phyloP scores from a whole-genome alignment of 2,797 vertebrate species.

The Cuculus canorus region DNA sequence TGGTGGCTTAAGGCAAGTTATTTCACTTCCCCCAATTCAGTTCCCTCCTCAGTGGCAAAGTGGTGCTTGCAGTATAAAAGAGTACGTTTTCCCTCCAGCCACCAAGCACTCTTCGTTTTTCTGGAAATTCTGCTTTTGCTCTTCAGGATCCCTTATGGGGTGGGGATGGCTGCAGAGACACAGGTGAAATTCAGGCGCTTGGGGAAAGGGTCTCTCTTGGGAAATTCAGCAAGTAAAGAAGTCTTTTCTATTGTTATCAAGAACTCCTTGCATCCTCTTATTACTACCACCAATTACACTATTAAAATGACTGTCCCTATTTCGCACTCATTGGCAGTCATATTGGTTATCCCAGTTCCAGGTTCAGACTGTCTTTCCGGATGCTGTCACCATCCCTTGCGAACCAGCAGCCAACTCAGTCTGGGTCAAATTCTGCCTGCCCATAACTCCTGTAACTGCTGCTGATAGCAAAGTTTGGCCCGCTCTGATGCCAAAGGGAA shows the following conservation, averaged over 20 bases:
- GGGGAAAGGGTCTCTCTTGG: rapidly evolving
- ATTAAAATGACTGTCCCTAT: neutral
- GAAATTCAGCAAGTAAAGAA: neutral
- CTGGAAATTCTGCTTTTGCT: neutral
- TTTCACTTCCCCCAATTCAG: neutral
- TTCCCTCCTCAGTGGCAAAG: constrained; percentile 15
- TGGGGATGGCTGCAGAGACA: neutral
- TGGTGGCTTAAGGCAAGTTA: neutral
- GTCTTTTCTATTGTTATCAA: neutral
- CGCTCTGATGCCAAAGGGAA: neutral
- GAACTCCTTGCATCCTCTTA: neutral
- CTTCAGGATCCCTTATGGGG: neutral
- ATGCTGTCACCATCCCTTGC: neutral
- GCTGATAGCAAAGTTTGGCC: neutral
- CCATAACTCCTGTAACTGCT: neutral
- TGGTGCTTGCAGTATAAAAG: neutral
- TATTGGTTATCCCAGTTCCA: neutral
- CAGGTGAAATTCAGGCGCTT: neutral
- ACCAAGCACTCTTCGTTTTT: rapidly evolving
- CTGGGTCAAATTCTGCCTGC: neutral
- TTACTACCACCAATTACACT: neutral
- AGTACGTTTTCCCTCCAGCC: neutral
- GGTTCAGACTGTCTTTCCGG: rapidly evolving
- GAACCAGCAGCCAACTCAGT: rapidly evolving
- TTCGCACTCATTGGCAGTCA: neutral